A percentile compares a stretch with the other conserved stretches of the same genome.
phyloP scores from a whole-genome alignment of 2,797 vertebrate species.

The Hippopotamyrus pictus region DNA sequence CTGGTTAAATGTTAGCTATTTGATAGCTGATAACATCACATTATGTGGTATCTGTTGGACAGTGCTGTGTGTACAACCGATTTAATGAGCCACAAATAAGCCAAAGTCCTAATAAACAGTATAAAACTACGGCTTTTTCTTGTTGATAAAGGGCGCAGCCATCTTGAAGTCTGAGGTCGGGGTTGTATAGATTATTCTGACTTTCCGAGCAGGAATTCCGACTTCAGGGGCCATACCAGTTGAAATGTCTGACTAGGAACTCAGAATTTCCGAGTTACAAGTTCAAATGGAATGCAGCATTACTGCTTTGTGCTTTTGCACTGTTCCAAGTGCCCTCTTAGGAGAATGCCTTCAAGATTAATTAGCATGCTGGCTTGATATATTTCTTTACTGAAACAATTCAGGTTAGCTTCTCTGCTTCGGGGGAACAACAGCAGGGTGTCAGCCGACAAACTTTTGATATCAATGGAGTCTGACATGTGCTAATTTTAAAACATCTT shows the following conservation, averaged over 20 bases:
- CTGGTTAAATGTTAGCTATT: not conserved
- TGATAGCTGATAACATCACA: not conserved
- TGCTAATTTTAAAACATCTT: not conserved
- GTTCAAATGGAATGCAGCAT: not conserved
- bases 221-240: not conserved
- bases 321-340: not conserved
- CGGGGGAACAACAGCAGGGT: not conserved
- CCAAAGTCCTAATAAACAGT: not conserved
- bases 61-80: not conserved
- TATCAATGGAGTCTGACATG: not conserved
- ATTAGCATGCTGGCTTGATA: constrained; percentile 17
- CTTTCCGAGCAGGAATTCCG: not conserved
- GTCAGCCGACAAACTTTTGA: not conserved
- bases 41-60: not conserved
- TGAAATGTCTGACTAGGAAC: not conserved
- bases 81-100: not conserved
- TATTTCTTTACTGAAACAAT: not conserved
- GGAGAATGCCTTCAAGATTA: not conserved
- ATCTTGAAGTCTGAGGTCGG: not conserved
- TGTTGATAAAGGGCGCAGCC: not conserved
- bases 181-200: not conserved
- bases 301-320: not conserved
- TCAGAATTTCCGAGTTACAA: not conserved
- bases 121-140: not conserved
- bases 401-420: not conserved